A percentile compares a stretch with the other conserved stretches of the same genome.
Conservation (phyloP, 2,113 vertebrate genomes). For the Antennarius striatus region DNA sequence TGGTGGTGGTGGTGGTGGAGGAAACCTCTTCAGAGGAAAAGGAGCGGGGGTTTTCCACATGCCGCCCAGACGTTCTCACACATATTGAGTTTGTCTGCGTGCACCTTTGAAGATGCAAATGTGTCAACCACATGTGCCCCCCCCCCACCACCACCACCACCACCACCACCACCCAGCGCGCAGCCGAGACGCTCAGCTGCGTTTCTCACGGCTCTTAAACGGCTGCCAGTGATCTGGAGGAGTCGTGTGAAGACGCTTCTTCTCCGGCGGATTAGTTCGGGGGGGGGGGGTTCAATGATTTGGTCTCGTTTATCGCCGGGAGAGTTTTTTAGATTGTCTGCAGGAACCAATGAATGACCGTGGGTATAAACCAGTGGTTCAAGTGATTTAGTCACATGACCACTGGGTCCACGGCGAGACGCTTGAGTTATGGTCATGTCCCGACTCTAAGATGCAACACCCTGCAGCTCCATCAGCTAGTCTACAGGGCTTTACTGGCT, state of each 20-base stretch:
- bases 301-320: slow-evolving; percentile 54
- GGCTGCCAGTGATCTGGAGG: slow-evolving; percentile 68
- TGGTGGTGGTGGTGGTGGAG: slow-evolving; percentile 9
- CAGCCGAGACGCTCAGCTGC: slow-evolving; percentile 59
- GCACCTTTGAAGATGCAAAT: slow-evolving; percentile 79
- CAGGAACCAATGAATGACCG: slow-evolving; percentile 38
- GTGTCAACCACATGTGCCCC: slow-evolving; percentile 73
- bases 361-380: slow-evolving; percentile 38
- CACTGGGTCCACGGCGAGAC: no score
- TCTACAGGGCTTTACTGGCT: no score
- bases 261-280: slow-evolving; percentile 54
- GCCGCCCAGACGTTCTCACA: slow-evolving; percentile 68
- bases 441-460: no score
- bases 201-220: slow-evolving; percentile 73
- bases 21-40: slow-evolving; percentile 55
- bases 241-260: slow-evolving; percentile 53
- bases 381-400: slow-evolving; percentile 20
- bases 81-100: slow-evolving; percentile 74
- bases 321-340: neutral
- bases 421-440: no score
- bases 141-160: no score
- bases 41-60: slow-evolving; percentile 68
- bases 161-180: slow-evolving; percentile 62
- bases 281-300: slow-evolving; percentile 52
- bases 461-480: no score